phyloP scores from a whole-genome alignment of 2,113 vertebrate species.

The Labeo rohita region DNA sequence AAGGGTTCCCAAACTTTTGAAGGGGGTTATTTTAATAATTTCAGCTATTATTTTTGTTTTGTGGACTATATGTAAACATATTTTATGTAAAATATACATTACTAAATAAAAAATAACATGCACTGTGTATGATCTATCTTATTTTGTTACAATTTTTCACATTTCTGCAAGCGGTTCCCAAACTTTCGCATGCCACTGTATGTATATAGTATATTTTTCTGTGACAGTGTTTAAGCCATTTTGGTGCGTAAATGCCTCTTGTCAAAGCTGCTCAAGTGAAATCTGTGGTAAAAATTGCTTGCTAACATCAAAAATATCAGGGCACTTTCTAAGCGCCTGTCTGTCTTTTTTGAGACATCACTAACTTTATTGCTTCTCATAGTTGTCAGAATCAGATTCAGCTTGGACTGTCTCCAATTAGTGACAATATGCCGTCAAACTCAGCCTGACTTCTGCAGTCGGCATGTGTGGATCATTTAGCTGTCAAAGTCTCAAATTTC shows the following conservation, averaged over 20 bases:
- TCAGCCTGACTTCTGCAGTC: background rate
- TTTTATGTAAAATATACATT: no score
- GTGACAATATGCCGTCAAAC: background rate
- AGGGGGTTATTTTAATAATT: no score
- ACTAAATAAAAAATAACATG: no score
- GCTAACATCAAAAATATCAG: background rate
- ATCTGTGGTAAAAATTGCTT: background rate
- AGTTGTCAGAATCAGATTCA: background rate
- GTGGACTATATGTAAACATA: no score
- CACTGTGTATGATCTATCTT: no score
- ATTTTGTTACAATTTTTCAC: no score
- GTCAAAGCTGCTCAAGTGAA: background rate
- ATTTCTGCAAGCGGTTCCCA: no score
- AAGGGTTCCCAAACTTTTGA: no score
- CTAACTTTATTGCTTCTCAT: background rate
- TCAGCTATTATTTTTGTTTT: no score
- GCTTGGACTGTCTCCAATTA: background rate
- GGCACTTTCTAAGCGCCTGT: background rate
- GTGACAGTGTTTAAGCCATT: background rate
- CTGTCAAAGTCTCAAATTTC: background rate
- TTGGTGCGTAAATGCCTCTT: background rate
- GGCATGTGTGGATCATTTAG: background rate
- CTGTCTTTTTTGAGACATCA: background rate
- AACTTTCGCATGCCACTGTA: no score
- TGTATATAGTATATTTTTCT: constrained; percentile 8